A percentile compares a stretch with the other conserved stretches of the same genome.
phyloP scores from a whole-genome alignment of 2,797 vertebrate species.

The Knipowitschia caucasica region DNA sequence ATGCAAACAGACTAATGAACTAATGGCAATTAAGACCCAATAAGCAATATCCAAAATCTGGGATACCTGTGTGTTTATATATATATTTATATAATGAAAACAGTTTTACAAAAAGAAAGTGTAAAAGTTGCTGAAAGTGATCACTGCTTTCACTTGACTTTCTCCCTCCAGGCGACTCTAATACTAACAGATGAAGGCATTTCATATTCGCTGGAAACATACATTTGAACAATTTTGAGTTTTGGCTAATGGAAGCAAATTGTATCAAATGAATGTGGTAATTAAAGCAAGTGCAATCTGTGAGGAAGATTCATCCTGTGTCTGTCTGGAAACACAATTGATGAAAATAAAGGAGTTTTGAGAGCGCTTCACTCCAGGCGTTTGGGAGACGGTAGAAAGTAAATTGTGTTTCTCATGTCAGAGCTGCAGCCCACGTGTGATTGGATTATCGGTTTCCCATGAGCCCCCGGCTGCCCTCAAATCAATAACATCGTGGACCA shows the following conservation, averaged over 20 bases:
- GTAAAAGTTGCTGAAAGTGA: constrained; percentile 2
- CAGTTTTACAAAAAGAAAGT: constrained; percentile 2
- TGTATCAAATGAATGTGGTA: constrained; percentile 18
- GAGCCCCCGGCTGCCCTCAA: constrained; percentile 27
- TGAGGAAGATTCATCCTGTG: constrained; percentile 11
- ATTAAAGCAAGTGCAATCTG: constrained; percentile 7
- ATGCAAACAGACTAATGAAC: too few species aligned
- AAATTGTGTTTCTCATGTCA: constrained; percentile 39
- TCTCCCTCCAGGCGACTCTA: neutral
- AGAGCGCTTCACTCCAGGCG: constrained; percentile 22
- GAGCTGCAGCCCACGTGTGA: constrained; percentile 36
- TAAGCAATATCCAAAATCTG: too few species aligned
- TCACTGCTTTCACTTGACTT: neutral
- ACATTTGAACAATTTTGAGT: neutral
- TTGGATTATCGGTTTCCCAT: constrained; percentile 42
- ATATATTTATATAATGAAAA: neutral
- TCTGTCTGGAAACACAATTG: constrained; percentile 16
- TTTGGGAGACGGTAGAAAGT: constrained; percentile 15
- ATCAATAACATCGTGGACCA: constrained; percentile 50
- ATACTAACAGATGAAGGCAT: neutral
- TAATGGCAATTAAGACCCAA: too few species aligned
- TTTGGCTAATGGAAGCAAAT: neutral
- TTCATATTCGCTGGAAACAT: neutral
- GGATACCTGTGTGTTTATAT: too few species aligned
- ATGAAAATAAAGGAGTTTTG: constrained; percentile 24